Base-by-base conservation (phyloP, 2,113 vertebrate genomes). In the Cebidichthys violaceus region DNA sequence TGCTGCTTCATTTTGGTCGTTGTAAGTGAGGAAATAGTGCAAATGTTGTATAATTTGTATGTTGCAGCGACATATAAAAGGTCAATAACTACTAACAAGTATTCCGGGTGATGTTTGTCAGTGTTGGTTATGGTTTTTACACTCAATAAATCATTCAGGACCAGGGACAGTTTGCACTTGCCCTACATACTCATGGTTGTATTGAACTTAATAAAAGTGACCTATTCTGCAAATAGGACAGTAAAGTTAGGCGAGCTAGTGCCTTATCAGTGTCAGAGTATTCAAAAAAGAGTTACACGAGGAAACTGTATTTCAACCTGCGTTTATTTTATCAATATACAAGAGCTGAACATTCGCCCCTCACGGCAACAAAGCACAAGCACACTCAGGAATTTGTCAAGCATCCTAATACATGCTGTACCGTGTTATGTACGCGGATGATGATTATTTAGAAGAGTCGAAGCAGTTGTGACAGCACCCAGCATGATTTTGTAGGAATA, bases 401-500 rank as follows among this genome's bases (percentile, higher is more conserved):
- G 54, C 50, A 65, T 31, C 27, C 15, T 69, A 74, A 66, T 86
- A 37, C 29, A 4, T 72, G 62, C 78, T 77, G 75, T 70, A 66
- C 65, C 68, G 41, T 79, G 70, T 81, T 84, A 79, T 83, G 57
- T 76, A 80, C 69, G 75, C 69, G 79, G 74, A 85, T 84, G 75
- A 55, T 81, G 85, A 91, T 82, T 84, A 91, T 92, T 90, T 90
- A 82, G 84, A 80, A 72, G 76, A 74, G 43, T 29, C 43, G 67
- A 70, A 72, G 72, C 74, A 65, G 71, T 75, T 83, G 74, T 83
- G 84, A 90, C 84, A 86, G 87, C 72, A 88, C 64, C 72, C 72
- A 57, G 71, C 45, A 31, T 47, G 83, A 75, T 82, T 89, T 82
- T 85, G 55, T 86, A 15, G 39, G 72, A 86, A 88, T 90, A 86